A percentile compares a stretch with the other conserved stretches of the same genome.
These are phyloP conservation scores for Acrobasis consociella DNA, from an alignment of 2,888 invertebrate species.

Conservation along the genomic window DNA sequence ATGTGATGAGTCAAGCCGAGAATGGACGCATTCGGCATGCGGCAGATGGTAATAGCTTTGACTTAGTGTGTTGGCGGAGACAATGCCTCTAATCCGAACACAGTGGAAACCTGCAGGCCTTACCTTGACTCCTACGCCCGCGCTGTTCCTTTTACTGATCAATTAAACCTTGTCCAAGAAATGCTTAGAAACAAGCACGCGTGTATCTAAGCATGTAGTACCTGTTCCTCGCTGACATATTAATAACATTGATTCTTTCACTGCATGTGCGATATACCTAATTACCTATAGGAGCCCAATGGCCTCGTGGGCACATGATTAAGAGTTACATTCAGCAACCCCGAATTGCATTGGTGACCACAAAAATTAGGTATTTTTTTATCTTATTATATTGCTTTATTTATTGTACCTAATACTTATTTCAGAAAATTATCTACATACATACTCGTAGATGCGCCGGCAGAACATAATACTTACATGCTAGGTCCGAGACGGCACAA, in stretches of 20 bases:
- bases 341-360: too few relatives aligned
- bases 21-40: slow-evolving; percentile 31
- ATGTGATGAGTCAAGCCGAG: slow-evolving; percentile 47
- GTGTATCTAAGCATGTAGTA: neutral
- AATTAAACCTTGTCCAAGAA: slow-evolving; percentile 56
- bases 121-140: slow-evolving; percentile 81
- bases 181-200: slow-evolving; percentile 31
- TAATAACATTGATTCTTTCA: neutral
- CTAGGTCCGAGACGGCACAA: too few relatives aligned
- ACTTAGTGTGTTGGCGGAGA: slow-evolving; percentile 74
- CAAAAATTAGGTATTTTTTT: too few relatives aligned
- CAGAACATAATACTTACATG: too few relatives aligned
- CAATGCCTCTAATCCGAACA: slow-evolving; percentile 67
- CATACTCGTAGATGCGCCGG: too few relatives aligned
- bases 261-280: too few relatives aligned
- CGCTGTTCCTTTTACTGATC: slow-evolving; percentile 65
- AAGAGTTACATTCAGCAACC: too few relatives aligned
- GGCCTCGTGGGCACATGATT: too few relatives aligned
- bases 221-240: slow-evolving; percentile 24
- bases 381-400: too few relatives aligned
- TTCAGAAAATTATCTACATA: too few relatives aligned
- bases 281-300: too few relatives aligned
- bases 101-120: slow-evolving; percentile 74
- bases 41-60: slow-evolving; percentile 52
- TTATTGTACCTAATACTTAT: too few relatives aligned